Evolutionary conservation across 2,113 vertebrate species (phyloP), one percentile per base, ranked within the genome.

Genomic region (Chlorodrepanis virens): DNA sequence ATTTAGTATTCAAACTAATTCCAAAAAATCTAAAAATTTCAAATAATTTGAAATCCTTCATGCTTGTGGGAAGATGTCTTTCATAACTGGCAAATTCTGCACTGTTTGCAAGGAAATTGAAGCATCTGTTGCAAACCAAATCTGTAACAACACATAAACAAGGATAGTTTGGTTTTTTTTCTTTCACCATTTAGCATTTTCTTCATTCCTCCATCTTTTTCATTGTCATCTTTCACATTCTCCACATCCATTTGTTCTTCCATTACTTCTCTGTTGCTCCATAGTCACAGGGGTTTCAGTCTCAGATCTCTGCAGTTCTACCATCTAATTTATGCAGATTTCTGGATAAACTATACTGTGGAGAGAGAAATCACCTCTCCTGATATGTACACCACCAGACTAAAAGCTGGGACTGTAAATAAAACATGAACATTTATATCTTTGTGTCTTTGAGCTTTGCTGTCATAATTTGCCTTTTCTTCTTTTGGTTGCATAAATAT

Each of bases 341-440:
- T 90, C 84, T 76, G 95, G 53, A 80, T 93, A 50, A 95, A 57
- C 57, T 72, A 2, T 57, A 24, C 33, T 76, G 54, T 10, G 10
- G 70, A 87, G 70, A 76, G 37, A 74, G 84, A 80, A 94, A 70
- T 85, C 65, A 64, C 45, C 39, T 84, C 49, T 91, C 52, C 59
- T 64, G 27, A 52, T 95, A 77, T 0, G 12, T 39, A 74, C 75
- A 56, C 50, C 33, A 42, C 16, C 23, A 74, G 35, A 24, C 35
- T 88, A 89, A 90, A 90, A 81, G 37, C 83, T 80, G 40, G 5
- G 37, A 79, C 44, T 71, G 52, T 95, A 89, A 96, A 96, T 95
- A 96, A 96, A 96, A 92, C 69, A 87, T 95, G 91, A 95, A 79
- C 31, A 0, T 92, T 75, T 94, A 37, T 64, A 52, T 91, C 47